Percentiles rank a stretch among this genome's conserved stretches.
These are phyloP conservation scores for Platypus cylindrus DNA, from an alignment of 2,888 invertebrate species.

Conservation along the genomic window DNA sequence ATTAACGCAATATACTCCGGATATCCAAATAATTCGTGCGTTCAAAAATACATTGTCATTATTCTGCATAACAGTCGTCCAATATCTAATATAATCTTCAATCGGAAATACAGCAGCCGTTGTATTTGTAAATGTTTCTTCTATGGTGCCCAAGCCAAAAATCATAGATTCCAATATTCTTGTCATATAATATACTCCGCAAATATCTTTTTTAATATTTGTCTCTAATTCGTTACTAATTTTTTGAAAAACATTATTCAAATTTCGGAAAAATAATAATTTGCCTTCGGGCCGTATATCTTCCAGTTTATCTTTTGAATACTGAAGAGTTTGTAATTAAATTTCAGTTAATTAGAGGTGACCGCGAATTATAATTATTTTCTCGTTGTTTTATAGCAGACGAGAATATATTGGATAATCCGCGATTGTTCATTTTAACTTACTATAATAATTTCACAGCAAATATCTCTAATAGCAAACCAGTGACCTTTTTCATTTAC, in stretches of 20 bases:
- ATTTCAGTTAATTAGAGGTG: too few relatives aligned
- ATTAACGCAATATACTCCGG: constrained; percentile 16
- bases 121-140: constrained; percentile 7
- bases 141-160: constrained; percentile 17
- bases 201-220: constrained; percentile 5
- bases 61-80: constrained; percentile 14
- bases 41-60: neutral
- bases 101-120: constrained; percentile 11
- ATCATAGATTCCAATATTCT: constrained; percentile 19
- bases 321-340: too few relatives aligned
- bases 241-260: constrained; percentile 17
- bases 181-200: constrained; percentile 16
- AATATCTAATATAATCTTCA: constrained; percentile 16
- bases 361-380: too few relatives aligned
- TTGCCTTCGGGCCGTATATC: constrained; percentile 8
- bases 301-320: constrained; percentile 13
- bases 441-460: constrained; percentile 17
- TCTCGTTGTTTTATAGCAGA: neutral
- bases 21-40: constrained; percentile 10
- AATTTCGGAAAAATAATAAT: constrained; percentile 14
- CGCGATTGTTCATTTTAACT: constrained; percentile 5
- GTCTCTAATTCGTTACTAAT: constrained; percentile 15
- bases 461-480: constrained; percentile 12
- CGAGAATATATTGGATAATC: constrained; percentile 2
- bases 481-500: constrained; percentile 13